A percentile compares a stretch with the other conserved stretches of the same genome.
Conservation (phyloP, 1,140 invertebrate genomes). For the Euwallacea fornicatus region DNA sequence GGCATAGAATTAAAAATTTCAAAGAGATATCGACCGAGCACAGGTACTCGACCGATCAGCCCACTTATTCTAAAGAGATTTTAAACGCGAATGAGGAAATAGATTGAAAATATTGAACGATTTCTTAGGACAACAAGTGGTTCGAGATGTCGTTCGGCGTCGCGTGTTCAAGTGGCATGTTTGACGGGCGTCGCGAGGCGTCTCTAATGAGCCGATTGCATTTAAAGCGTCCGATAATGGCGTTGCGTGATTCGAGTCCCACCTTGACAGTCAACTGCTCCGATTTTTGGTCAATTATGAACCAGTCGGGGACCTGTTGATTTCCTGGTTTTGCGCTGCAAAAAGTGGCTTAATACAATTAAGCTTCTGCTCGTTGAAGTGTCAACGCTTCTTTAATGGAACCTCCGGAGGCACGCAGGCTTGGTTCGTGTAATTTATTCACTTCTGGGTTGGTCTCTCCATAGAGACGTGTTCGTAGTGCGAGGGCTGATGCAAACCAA, state of each 20-base stretch:
- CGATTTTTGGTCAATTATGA: too few species aligned
- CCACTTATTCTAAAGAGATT: too few species aligned
- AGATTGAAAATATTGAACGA: constrained; percentile 7
- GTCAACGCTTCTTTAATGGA: constrained; percentile 25
- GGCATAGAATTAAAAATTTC: too few species aligned
- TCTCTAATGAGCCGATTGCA: constrained; percentile 28
- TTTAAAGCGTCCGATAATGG: constrained; percentile 16
- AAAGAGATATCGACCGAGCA: too few species aligned
- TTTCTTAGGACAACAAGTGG: constrained; percentile 9
- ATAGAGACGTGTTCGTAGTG: constrained; percentile 3
- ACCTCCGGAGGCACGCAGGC: background rate
- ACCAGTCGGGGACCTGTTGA: too few species aligned
- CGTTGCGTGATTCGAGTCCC: background rate
- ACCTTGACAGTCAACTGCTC: too few species aligned
- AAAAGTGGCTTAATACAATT: constrained; percentile 16
- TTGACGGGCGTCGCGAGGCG: constrained; percentile 18
- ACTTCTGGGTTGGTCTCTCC: constrained; percentile 5
- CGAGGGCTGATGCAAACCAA: background rate
- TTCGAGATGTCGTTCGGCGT: constrained; percentile 13
- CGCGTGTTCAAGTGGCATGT: constrained; percentile 28
- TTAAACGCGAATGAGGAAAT: too few species aligned
- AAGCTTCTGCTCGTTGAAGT: constrained; percentile 18
- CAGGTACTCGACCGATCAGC: too few species aligned
- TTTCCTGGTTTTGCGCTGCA: background rate
- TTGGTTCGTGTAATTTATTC: constrained; percentile 18